Evolutionary conservation across 2,888 invertebrate genomes (phyloP).

Genomic region (Zygaena filipendulae): DNA sequence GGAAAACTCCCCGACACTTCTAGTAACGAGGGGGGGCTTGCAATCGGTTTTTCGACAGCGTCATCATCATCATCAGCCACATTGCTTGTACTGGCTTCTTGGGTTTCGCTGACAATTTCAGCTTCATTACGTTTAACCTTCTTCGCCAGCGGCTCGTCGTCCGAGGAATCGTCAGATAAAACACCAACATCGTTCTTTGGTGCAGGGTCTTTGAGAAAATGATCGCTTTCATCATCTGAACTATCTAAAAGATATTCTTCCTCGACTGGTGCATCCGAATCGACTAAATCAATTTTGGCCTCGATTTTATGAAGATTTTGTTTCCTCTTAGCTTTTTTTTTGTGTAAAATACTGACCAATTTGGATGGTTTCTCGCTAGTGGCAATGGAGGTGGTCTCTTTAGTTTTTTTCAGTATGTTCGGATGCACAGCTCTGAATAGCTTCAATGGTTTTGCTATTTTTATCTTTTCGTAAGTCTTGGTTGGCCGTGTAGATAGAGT

Average conservation of each 20-base stretch:
- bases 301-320: constrained; percentile 16
- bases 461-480: constrained; percentile 2
- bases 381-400: no score
- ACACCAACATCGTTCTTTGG: constrained; percentile 6
- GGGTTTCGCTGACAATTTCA: not conserved
- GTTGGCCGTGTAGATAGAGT: constrained; percentile 3
- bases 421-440: constrained; percentile 22
- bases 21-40: no score
- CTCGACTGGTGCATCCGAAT: constrained; percentile 26
- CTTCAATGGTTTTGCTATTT: constrained; percentile 24
- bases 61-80: no score
- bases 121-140: constrained; percentile 28
- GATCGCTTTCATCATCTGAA: constrained; percentile 11
- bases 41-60: no score
- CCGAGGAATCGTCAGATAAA: constrained; percentile 29
- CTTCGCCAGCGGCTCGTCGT: constrained; percentile 46
- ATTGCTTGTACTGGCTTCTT: no score
- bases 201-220: constrained; percentile 12
- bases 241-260: constrained; percentile 19
- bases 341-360: constrained; percentile 5
- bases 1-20: no score
- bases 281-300: constrained; percentile 22
- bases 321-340: constrained; percentile 7
- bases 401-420: no score
- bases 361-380: no score